Percentiles rank a stretch among this genome's conserved stretches.
Evolutionary conservation across 2,797 vertebrate genomes (phyloP).

Genomic region (Falco peregrinus): DNA sequence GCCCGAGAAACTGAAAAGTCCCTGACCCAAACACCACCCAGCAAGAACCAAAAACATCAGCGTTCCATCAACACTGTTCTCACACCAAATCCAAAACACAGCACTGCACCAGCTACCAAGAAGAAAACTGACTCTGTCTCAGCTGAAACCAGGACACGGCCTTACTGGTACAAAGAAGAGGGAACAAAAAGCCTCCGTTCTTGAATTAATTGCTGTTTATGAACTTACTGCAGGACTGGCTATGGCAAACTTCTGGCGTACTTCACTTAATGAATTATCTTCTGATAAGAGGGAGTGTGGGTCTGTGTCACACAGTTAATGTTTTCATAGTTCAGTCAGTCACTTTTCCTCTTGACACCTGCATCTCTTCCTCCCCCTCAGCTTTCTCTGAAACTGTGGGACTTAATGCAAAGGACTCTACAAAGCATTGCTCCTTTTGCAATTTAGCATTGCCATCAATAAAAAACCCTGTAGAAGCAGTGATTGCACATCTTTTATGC

Average conservation of each 20-base stretch:
- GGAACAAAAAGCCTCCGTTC: neutral
- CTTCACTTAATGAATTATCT: neutral
- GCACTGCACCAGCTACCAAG: too few species aligned
- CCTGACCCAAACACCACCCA: too few species aligned
- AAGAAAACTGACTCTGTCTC: too few species aligned
- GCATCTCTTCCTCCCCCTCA: neutral
- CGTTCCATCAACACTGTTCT: too few species aligned
- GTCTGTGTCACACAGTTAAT: rapidly evolving
- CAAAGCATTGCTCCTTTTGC: neutral
- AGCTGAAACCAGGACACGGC: too few species aligned
- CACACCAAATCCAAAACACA: too few species aligned
- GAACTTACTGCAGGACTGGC: neutral
- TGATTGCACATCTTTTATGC: neutral
- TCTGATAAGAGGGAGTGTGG: neutral
- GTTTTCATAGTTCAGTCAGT: neutral
- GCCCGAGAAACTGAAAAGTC: too few species aligned
- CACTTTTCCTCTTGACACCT: neutral
- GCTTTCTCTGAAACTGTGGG: neutral
- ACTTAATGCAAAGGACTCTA: neutral
- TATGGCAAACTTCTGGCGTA: neutral
- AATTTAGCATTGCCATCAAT: neutral
- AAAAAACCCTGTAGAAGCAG: neutral
- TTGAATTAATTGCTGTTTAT: neutral
- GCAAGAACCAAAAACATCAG: too few species aligned
- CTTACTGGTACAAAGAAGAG: neutral